phyloP scores from a whole-genome alignment of 2,113 vertebrate genomes.

The Gulo gulo region DNA sequence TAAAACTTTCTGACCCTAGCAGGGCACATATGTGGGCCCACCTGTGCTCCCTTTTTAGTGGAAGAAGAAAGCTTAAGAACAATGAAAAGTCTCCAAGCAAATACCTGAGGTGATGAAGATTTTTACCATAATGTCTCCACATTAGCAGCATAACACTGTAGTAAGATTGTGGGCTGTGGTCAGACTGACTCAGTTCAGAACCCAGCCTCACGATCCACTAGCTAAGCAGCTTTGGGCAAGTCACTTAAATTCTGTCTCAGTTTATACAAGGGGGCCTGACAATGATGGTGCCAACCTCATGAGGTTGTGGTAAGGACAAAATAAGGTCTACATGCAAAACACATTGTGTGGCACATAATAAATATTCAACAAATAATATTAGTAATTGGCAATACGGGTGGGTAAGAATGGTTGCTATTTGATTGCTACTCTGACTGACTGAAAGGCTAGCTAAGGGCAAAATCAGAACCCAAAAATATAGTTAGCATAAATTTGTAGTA shows the following conservation, averaged over 20 bases:
- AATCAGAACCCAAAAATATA: conserved; percentile 34
- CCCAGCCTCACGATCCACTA: neutral
- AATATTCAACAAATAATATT: conserved; percentile 1
- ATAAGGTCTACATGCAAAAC: neutral
- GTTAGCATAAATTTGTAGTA: conserved; percentile 2
- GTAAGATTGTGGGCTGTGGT: neutral
- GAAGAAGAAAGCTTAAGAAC: conserved; percentile 9
- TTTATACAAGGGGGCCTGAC: neutral
- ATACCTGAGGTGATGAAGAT: neutral
- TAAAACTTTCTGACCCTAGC: neutral
- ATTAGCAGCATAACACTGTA: neutral
- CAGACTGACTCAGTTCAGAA: neutral
- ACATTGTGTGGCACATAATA: conserved; percentile 2
- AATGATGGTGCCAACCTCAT: neutral
- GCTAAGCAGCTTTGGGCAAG: neutral
- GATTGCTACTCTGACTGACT: neutral
- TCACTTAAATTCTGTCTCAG: neutral
- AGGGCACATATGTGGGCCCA: neutral
- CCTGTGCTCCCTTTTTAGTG: neutral
- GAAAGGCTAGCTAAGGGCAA: conserved; percentile 5
- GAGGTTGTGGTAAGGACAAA: neutral
- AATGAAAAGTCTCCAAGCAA: neutral
- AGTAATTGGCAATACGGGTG: neutral
- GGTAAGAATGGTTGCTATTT: neutral
- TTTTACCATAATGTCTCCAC: neutral